Evolutionary conservation across 2,888 invertebrate genomes (phyloP).

Genomic region (Brachylomia viminalis): DNA sequence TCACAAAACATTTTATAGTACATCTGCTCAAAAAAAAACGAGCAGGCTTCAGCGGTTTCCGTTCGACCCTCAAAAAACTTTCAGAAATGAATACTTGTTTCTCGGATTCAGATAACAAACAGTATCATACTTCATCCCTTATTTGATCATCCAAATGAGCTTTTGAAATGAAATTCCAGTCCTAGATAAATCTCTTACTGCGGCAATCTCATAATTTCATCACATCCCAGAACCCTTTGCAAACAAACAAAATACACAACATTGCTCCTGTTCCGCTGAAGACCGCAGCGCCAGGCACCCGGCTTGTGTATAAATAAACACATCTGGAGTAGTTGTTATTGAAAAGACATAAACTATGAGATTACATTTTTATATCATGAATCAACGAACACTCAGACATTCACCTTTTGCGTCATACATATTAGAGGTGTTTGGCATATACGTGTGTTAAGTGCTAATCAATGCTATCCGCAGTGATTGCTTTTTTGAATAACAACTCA

Average conservation of each 20-base stretch:
- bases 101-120: conserved; percentile 36
- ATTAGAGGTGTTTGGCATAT: conserved; percentile 31
- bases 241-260: conserved; percentile 46
- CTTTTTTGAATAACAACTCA: conserved; percentile 35
- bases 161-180: conserved; percentile 48
- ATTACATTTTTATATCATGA: conserved; percentile 40
- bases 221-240: conserved; percentile 47
- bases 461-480: conserved; percentile 36
- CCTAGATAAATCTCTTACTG: conserved; percentile 31
- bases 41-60: conserved; percentile 39
- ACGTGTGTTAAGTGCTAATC: conserved; percentile 49
- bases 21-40: conserved; percentile 17
- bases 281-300: conserved; percentile 27
- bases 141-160: conserved; percentile 47
- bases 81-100: conserved; percentile 45
- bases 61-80: conserved; percentile 41
- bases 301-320: conserved; percentile 43
- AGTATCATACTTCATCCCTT: conserved; percentile 42
- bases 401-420: conserved; percentile 45
- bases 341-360: conserved; percentile 41
- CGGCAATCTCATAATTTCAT: conserved; percentile 56
- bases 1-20: conserved; percentile 32
- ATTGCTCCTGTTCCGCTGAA: conserved; percentile 21
- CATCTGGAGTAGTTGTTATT: conserved; percentile 54
- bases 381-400: conserved; percentile 27